A percentile compares a stretch with the other conserved stretches of the same genome.
phyloP scores from a whole-genome alignment of 2,888 invertebrate species.

The Pheosia tremula region DNA sequence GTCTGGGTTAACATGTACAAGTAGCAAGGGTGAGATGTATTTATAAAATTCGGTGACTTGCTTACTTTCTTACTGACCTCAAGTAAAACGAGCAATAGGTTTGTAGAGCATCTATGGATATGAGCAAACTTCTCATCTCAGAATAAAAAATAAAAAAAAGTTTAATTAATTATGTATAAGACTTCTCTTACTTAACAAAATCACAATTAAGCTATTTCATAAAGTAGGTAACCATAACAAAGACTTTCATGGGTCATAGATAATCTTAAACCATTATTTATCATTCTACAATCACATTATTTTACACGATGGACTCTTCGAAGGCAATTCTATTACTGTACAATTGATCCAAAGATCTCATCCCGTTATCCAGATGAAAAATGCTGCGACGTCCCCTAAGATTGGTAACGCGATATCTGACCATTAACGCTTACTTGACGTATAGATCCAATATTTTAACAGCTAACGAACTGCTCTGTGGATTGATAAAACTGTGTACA shows the following conservation, averaged over 20 bases:
- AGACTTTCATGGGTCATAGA: background rate
- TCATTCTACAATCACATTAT: background rate
- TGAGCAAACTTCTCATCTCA: no score
- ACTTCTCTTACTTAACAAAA: no score
- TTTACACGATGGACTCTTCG: background rate
- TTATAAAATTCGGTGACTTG: no score
- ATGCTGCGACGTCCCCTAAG: conserved; percentile 26
- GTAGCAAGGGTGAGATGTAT: no score
- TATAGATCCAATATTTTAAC: conserved; percentile 55
- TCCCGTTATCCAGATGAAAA: conserved; percentile 19
- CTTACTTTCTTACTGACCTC: no score
- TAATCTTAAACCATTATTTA: background rate
- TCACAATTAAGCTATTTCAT: background rate
- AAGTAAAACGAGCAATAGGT: no score
- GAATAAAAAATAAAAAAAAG: no score
- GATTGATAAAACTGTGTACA: conserved; percentile 12
- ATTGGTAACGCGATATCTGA: conserved; percentile 51
- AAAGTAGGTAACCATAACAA: background rate
- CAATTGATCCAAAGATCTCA: conserved; percentile 16
- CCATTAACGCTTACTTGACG: conserved; percentile 56
- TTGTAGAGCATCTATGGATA: no score
- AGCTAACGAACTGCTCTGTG: conserved; percentile 49
- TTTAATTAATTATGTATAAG: no score
- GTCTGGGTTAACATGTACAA: no score
- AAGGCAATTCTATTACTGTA: conserved; percentile 12